Evolutionary conservation across 2,113 vertebrate genomes (phyloP).

Genomic region (Hylia prasina): DNA sequence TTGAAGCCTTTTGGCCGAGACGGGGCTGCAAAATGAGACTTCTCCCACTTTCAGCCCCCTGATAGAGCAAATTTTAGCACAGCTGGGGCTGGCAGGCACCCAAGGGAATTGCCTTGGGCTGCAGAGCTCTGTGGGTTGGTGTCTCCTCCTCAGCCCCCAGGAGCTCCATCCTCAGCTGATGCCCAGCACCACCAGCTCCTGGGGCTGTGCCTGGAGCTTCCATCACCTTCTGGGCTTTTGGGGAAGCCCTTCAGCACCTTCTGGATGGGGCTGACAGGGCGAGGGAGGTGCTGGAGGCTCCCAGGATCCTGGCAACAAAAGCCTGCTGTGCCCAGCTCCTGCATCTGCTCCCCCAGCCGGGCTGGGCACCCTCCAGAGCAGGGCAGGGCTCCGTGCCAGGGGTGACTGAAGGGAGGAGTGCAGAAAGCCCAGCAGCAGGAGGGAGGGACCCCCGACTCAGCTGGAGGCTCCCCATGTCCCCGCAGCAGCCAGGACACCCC

Average conservation of each 20-base stretch:
- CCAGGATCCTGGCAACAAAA: neutral
- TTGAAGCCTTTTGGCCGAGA: neutral
- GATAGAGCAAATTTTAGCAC: fast-evolving
- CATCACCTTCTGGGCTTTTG: neutral
- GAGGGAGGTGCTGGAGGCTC: neutral
- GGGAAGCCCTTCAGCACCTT: no score
- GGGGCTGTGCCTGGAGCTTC: neutral
- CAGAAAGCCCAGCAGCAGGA: neutral
- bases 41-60: neutral
- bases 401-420: neutral
- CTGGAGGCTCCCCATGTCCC: neutral
- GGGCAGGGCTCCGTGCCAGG: neutral
- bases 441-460: no score
- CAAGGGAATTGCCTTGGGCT: neutral
- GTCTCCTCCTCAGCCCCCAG: neutral
- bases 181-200: neutral
- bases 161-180: fast-evolving
- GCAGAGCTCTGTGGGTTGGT: neutral
- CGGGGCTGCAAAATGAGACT: neutral
- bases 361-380: neutral
- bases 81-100: neutral
- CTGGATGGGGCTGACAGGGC: neutral
- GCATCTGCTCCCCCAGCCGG: fast-evolving
- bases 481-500: neutral
- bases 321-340: neutral